Conservation (phyloP, 2,113 vertebrate species). For the Sorex araneus region DNA sequence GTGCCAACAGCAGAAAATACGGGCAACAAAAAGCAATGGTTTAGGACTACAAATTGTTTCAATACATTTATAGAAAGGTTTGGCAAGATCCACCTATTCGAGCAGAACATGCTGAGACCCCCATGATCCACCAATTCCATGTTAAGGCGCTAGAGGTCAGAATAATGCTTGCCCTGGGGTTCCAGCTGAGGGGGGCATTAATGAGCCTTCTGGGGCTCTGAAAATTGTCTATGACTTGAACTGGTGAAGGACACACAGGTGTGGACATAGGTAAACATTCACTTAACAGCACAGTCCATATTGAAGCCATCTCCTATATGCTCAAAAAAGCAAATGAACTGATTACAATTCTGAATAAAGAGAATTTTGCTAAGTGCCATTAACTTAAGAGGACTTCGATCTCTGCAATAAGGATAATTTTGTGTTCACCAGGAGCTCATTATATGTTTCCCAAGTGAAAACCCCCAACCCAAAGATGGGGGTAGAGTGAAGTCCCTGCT, state of each 20-base stretch:
- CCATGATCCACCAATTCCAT: conserved; percentile 62
- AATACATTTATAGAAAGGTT: conserved; percentile 51
- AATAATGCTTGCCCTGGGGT: conserved; percentile 60
- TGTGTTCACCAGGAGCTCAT: conserved; percentile 1
- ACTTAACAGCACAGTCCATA: not conserved
- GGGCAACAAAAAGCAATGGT: conserved; percentile 31
- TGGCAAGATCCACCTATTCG: conserved; percentile 27
- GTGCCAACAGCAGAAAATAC: conserved; percentile 55
- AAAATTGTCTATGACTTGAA: conserved; percentile 43
- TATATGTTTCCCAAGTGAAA: not conserved
- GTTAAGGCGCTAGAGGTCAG: conserved; percentile 71
- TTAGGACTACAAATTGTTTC: conserved; percentile 63
- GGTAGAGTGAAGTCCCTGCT: not conserved
- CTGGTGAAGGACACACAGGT: conserved; percentile 11
- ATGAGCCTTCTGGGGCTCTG: conserved; percentile 7
- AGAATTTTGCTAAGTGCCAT: conserved; percentile 14
- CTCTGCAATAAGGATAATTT: conserved; percentile 9
- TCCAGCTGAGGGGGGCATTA: not conserved
- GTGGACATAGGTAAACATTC: conserved; percentile 5
- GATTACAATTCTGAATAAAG: not conserved
- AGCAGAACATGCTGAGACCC: not conserved
- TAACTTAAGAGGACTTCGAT: conserved; percentile 29
- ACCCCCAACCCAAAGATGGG: not conserved
- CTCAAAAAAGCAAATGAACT: conserved; percentile 35
- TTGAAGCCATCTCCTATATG: conserved; percentile 17